Evolutionary conservation across 2,888 invertebrate species (phyloP).

Genomic region (Euzophera pinguis): DNA sequence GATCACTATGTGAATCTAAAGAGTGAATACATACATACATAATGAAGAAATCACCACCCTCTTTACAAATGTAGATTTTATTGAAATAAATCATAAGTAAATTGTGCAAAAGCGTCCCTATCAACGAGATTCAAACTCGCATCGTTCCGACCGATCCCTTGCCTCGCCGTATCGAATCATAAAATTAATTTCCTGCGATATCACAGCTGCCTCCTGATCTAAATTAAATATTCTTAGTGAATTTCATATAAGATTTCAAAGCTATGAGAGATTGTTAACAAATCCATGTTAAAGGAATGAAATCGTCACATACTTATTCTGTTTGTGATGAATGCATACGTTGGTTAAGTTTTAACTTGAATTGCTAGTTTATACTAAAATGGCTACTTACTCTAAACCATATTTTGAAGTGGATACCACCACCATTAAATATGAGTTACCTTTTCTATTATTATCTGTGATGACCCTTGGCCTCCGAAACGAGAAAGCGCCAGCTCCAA

Average conservation of each 20-base stretch:
- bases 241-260: neutral
- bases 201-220: neutral
- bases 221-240: neutral
- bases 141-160: neutral
- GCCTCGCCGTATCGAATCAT: neutral
- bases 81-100: neutral
- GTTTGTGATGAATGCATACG: neutral
- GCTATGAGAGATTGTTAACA: neutral
- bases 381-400: too few species aligned
- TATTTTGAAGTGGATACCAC: too few species aligned
- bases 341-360: too few species aligned
- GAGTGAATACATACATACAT: neutral
- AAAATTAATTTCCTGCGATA: slow-evolving; percentile 8
- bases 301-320: neutral
- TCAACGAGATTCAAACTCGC: neutral
- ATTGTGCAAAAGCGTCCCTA: slow-evolving; percentile 17
- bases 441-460: too few species aligned
- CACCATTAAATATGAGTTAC: too few species aligned
- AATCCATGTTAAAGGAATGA: neutral
- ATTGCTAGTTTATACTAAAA: too few species aligned
- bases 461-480: too few species aligned
- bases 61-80: neutral
- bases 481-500: too few species aligned
- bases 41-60: neutral
- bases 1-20: too few species aligned